Evolutionary conservation across 1,140 invertebrate species (phyloP), one percentile per base, ranked within the genome.

Genomic region (Diachasma alloeum): DNA sequence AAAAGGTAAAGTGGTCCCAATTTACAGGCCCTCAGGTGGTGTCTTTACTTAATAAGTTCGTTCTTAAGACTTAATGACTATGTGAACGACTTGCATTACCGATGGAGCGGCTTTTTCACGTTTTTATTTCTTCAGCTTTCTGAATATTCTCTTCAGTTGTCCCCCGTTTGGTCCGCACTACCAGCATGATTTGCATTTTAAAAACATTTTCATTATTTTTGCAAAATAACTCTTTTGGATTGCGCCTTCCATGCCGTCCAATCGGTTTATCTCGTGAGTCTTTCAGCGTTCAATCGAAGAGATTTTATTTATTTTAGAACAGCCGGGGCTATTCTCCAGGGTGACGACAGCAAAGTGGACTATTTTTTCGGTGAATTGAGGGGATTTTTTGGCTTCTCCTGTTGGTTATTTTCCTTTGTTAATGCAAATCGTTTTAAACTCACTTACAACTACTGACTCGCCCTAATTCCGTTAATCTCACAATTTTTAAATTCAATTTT

Each of bases 111-210:
- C 82, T 84, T 82, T 37, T 72, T 76, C 26, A 70, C 56, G 72
- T 74, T 39, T 4, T 78, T 71, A 26, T 53, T 67, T 17, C 53
- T 72, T 77, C 46, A 48, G 75, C 78, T 31, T 82, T 84, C 78
- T 80, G 83, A 24, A 76, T 59, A 67, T 75, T 66, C 74, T n/a
- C 26, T 59, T 84, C 84, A 82, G 83, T 85, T 85, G 83, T 85
- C 66, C 80, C 53, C 83, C 84, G 76, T 86, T 88, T 88, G 87
- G 87, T 88, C 86, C 87, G 81, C 86, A 87, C 85, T 87, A 87
- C 86, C 85, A 88, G 87, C 87, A 87, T 86, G 81, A 85, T 83
- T 83, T 86, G 81, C 81, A 36, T 70, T 71, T 42, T 44, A 70
- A 44, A 37, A 68, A 68, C 15, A 17, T 0, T 42, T 42, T 42